Base-by-base conservation (phyloP, 2,797 vertebrate genomes). In the Leptatherina wallacei region DNA sequence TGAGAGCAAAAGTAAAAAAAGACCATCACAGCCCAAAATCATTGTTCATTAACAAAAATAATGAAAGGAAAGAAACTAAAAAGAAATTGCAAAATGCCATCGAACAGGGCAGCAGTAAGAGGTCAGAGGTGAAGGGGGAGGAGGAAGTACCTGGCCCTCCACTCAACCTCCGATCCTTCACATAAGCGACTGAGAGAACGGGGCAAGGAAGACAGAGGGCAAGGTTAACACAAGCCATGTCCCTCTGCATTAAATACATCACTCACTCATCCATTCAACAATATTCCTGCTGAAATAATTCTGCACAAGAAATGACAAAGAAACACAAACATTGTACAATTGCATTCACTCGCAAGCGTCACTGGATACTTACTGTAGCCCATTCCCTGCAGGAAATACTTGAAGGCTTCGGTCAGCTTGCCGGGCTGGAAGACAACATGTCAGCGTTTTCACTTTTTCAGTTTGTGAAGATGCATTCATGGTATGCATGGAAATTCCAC, bases 371-470 rank as follows among this genome's bases (percentile, higher is more conserved):
- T 90, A 99, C 98, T 98, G 93, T 99, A 99, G 91, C 98, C 98
- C 98, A 99, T 99, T 71, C 98, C 98, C 94, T 99, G 98, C 79
- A 99, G 96, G 94, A 99, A 99, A 87, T 99, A 99, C 90, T 99
- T 99, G 94, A 99, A 99, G 76, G 98, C 98, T 92, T 99, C 98
- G 0, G 96, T 97, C 94, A 99, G 94, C 90, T 99, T 99, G 71
- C 96, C 97, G 0, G 98, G 98, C 98, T 99, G 94, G 33, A 77
- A 88, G 69, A 86, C 36, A 90, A 69, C 32, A 55, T 0, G 1
- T 65, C 7, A 60, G 0, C 7, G 18, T 55, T 71, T 78, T 73
- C 0, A 55, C 24, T 62, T 24, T 42, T 10, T 54, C 9, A 27
- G 20, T 30, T 38, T 42, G n/a, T 8, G 22, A 14, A 62, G 55